Percentiles rank a stretch among this genome's conserved stretches.
These are phyloP conservation scores for Hylia prasina DNA, from an alignment of 2,113 vertebrate genomes.

Conservation along the genomic window DNA sequence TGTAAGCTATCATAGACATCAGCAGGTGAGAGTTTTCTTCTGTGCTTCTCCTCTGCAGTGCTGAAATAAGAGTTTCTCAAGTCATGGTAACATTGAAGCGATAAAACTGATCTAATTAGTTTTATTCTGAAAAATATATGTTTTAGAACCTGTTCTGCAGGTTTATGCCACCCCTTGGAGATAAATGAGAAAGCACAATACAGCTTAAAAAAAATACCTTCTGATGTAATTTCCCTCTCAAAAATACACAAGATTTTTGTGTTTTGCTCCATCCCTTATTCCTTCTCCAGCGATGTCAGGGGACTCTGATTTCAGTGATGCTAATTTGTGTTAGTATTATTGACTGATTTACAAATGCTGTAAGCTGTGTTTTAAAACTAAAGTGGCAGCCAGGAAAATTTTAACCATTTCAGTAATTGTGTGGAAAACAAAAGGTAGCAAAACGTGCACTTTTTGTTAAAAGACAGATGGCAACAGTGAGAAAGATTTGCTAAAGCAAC, in stretches of 20 bases:
- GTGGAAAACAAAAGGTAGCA: background rate
- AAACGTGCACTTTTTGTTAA: background rate
- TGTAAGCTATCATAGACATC: background rate
- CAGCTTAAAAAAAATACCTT: background rate
- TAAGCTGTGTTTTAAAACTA: background rate
- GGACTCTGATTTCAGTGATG: conserved; percentile 15
- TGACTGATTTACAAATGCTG: background rate
- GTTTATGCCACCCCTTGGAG: background rate
- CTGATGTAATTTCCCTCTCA: background rate
- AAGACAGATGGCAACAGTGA: background rate
- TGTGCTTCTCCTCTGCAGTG: background rate
- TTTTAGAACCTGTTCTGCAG: background rate
- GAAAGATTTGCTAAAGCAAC: background rate
- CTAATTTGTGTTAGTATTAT: background rate
- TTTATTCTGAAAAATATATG: background rate
- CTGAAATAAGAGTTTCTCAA: background rate
- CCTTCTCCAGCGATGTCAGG: background rate
- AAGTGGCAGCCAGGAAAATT: background rate
- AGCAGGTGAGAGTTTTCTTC: background rate
- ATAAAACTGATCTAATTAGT: background rate
- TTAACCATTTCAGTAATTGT: background rate
- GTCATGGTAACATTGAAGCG: background rate
- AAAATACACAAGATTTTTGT: background rate
- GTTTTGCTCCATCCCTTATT: background rate
- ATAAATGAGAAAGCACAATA: background rate